Conservation (phyloP, 1,140 invertebrate species). For the Onthophagus taurus region DNA sequence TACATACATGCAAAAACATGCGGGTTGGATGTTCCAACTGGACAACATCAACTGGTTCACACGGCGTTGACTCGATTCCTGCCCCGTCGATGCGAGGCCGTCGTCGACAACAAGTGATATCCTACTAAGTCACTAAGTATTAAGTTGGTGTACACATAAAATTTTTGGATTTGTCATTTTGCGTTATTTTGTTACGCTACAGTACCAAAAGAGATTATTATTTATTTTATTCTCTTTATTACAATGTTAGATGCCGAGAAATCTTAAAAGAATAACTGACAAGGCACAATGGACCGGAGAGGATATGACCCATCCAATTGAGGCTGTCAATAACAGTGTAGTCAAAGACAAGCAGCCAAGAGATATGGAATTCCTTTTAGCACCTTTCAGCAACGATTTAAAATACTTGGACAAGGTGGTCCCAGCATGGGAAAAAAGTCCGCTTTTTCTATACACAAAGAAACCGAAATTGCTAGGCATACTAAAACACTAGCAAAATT, state of each 20-base stretch:
- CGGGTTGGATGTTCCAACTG: too few relatives aligned
- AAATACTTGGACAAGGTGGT: neutral
- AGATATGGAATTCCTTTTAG: neutral
- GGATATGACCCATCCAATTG: neutral
- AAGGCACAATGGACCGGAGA: conserved; percentile 1
- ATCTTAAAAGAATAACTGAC: neutral
- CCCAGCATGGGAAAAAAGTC: neutral
- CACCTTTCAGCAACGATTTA: neutral
- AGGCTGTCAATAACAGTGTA: neutral
- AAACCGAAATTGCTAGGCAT: neutral
- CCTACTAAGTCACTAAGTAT: too few relatives aligned
- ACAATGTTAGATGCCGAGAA: conserved; percentile 4
- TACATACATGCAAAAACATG: too few relatives aligned
- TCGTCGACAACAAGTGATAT: too few relatives aligned
- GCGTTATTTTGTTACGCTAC: too few relatives aligned
- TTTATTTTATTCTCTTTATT: too few relatives aligned
- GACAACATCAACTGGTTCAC: too few relatives aligned
- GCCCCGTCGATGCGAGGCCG: too few relatives aligned
- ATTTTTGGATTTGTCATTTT: too few relatives aligned
- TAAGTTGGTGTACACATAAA: too few relatives aligned
- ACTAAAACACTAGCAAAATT: neutral
- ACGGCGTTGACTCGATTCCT: too few relatives aligned
- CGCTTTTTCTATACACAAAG: neutral
- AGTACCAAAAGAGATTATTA: too few relatives aligned
- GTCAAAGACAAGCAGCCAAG: neutral